Evolutionary conservation across 2,797 vertebrate genomes (phyloP), one percentile per base, ranked within the genome.

Genomic region (Clarias fuscus): DNA sequence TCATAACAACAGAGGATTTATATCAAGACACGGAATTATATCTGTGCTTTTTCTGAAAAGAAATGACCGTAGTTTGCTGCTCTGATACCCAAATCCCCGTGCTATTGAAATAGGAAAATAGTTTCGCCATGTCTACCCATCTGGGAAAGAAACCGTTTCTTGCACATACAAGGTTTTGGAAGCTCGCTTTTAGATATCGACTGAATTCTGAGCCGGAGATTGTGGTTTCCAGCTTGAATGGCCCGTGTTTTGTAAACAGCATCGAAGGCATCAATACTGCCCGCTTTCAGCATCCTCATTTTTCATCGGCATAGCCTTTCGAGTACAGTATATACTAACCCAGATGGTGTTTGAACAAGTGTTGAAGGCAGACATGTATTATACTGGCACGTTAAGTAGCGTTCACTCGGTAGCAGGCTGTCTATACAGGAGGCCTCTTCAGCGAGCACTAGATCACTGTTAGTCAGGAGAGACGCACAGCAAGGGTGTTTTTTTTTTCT

Each of bases 341-440:
- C 86, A 88, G 88, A 88, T 89, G 88, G 87, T 87, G 88, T 89
- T 87, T 85, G 86, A 87, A 71, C 82, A 87, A 87, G 86, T 86
- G 86, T 88, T 83, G 62, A 83, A 65, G 58, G 72, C 75, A 75
- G 43, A 81, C 78, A 83, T 86, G 88, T 64, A 81, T 84, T 89
- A 85, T 81, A 83, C 80, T 86, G 85, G 81, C 76, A 85, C 76
- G 48, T 86, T 87, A 84, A 62, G 22, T 85, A 73, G 27, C 56
- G 85, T 84, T 85, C 40, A 59, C 72, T 62, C 84, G 83, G 82
- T 56, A 71, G 86, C 79, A 80, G 82, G 84, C 67, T 84, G 71
- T 83, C 81, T 82, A 24, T 70, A 43, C 59, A 70, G 15, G n/a
- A 88, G 84, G 82, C 65, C 77, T 83, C 78, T 84, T 30, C 80